phyloP scores from a whole-genome alignment of 1,140 invertebrate genomes.

The Eubasilissa regina region DNA sequence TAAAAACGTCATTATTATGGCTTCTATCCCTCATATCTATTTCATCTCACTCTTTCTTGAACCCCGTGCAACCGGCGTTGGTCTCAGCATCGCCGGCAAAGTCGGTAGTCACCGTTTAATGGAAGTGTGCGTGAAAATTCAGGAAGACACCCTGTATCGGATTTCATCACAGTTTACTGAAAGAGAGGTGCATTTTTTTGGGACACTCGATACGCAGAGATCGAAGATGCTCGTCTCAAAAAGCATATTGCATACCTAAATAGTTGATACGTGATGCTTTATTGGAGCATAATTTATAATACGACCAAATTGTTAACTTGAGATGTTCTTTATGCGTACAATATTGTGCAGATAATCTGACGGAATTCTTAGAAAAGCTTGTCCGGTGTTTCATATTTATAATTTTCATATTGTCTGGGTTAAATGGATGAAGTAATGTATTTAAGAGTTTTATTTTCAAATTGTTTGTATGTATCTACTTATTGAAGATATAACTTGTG shows the following conservation, averaged over 20 bases:
- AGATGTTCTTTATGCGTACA: no score
- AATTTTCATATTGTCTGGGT: no score
- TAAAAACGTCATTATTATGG: not conserved
- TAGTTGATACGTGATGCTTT: not conserved
- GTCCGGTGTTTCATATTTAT: no score
- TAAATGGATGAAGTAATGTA: no score
- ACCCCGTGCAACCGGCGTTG: not conserved
- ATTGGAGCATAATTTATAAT: no score
- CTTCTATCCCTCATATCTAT: constrained; percentile 18
- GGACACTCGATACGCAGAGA: constrained; percentile 8
- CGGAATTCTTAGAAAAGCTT: no score
- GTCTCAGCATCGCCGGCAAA: not conserved
- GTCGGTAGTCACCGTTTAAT: constrained; percentile 35
- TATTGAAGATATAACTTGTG: no score
- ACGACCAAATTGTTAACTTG: no score
- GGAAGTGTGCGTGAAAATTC: constrained; percentile 30
- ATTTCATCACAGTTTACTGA: constrained; percentile 38
- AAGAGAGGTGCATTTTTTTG: constrained; percentile 8
- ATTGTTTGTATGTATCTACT: no score
- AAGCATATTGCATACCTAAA: constrained; percentile 23
- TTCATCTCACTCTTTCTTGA: constrained; percentile 24
- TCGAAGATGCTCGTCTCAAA: not conserved
- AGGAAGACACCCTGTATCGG: constrained; percentile 20
- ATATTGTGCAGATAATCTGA: no score
- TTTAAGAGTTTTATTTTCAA: no score